These are phyloP conservation scores for Anabas testudineus DNA, from an alignment of 2,797 vertebrate genomes.

Conservation along the genomic window DNA sequence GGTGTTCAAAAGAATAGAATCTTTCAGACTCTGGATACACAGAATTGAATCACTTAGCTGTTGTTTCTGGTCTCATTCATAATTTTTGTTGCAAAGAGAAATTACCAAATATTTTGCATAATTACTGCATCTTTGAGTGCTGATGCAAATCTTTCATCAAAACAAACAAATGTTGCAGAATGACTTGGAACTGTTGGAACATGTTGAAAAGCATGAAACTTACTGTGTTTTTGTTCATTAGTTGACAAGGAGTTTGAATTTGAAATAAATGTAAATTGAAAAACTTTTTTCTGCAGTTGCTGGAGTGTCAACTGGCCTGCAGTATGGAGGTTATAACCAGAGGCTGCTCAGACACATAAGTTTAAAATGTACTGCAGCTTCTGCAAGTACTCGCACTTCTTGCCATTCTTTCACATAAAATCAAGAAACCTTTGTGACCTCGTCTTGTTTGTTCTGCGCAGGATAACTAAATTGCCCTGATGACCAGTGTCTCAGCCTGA, in stretches of 20 bases:
- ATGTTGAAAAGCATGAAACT: background rate
- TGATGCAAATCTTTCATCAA: background rate
- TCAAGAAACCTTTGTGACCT: constrained; percentile 29
- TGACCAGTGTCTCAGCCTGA: constrained; percentile 1
- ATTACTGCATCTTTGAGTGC: background rate
- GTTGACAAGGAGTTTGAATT: background rate
- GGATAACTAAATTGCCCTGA: background rate
- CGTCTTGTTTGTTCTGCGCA: constrained; percentile 13
- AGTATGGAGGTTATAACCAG: background rate
- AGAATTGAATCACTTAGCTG: background rate
- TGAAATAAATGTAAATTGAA: background rate
- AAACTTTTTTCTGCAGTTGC: background rate
- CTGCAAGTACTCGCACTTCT: background rate
- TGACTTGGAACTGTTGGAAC: background rate
- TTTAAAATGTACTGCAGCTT: background rate
- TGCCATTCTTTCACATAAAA: background rate
- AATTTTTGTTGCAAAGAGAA: background rate
- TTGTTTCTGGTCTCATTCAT: background rate
- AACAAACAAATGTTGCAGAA: background rate
- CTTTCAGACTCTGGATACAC: background rate
- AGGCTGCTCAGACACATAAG: background rate
- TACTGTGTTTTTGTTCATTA: background rate
- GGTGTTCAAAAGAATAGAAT: background rate
- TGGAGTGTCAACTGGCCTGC: background rate
- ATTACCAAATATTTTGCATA: too few species aligned